Base-by-base conservation (phyloP, 2,797 vertebrate genomes). In the Sebastes variabilis region DNA sequence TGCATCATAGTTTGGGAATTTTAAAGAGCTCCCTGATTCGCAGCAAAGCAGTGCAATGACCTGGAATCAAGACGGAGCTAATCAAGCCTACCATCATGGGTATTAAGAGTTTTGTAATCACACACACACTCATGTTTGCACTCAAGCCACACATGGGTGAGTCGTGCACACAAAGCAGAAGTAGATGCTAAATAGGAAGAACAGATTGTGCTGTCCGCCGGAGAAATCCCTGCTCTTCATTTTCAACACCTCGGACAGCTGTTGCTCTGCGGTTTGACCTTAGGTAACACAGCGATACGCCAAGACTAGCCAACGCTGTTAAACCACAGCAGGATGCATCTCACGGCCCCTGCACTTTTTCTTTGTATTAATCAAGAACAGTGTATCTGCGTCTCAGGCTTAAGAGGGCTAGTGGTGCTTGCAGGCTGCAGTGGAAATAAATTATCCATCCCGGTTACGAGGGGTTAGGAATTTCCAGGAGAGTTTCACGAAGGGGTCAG, bases 191-290 rank as follows among this genome's bases (percentile, higher is more conserved):
- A 83, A 74, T 64, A 78, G 71, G 29, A 18, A 75, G 84, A 87
- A 89, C 87, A 89, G 81, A 80, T 58, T 66, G 87, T 90, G 74
- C 87, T 9, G 61, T 83, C 58, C 54, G 2, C 22, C 22, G 55
- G 49, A 82, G 68, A 85, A 84, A 66, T 68, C 69, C 27, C 79
- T 42, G 60, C 75, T 84, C 55, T 8, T 55, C 34, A 34, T 67
- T 86, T 82, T 74, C 74, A 77, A 75, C 72, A 59, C 71, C 46
- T 32, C 36, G 20, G 42, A 79, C 88, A 89, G 82, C 84, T 86
- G 77, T 62, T 82, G 55, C 34, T 78, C 72, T 38, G 42, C 2
- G 2, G 18, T 66, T 46, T 61, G 72, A 89, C 77, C 84, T 59
- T 5, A 36, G 49, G 54, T 52, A 34, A 24, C 56, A 20, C 36